Percentiles rank a stretch among this genome's conserved stretches.
Evolutionary conservation across 2,113 vertebrate species (phyloP).

Genomic region (Azemiops feae): DNA sequence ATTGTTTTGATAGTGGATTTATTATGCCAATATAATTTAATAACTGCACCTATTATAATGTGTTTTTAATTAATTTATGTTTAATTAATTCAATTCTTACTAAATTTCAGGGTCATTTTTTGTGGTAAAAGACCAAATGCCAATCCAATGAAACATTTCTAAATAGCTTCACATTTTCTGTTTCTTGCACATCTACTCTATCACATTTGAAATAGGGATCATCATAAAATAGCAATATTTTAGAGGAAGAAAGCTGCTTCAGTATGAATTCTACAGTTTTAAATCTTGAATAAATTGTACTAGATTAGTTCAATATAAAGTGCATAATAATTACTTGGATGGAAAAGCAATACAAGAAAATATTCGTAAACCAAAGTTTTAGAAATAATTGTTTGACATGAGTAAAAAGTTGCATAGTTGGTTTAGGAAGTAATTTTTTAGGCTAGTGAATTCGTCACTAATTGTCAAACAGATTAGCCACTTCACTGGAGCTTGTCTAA

Average conservation of each 20-base stretch:
- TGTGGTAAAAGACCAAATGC: not conserved
- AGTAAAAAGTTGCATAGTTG: not conserved
- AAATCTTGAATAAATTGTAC: constrained; percentile 14
- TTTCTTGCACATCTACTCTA: not conserved
- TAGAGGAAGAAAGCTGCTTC: not conserved
- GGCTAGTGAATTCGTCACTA: not conserved
- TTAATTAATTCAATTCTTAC: not conserved
- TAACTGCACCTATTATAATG: not conserved
- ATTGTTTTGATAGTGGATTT: not conserved
- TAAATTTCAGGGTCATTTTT: not conserved
- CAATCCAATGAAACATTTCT: not conserved
- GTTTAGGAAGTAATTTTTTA: not conserved
- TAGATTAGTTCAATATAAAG: not conserved
- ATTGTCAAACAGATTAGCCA: constrained; percentile 12
- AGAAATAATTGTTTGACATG: not conserved
- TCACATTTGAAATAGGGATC: not conserved
- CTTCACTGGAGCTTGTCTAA: constrained; percentile 18
- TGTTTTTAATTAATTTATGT: not conserved
- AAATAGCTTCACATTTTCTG: not conserved
- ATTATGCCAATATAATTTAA: not conserved
- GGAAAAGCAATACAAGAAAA: constrained; percentile 5
- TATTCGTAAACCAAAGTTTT: not conserved
- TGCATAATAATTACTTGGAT: not conserved
- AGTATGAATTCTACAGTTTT: not conserved
- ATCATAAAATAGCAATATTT: constrained; percentile 26